These are phyloP conservation scores for Pipra filicauda DNA, from an alignment of 2,113 vertebrate genomes.

Conservation along the genomic window DNA sequence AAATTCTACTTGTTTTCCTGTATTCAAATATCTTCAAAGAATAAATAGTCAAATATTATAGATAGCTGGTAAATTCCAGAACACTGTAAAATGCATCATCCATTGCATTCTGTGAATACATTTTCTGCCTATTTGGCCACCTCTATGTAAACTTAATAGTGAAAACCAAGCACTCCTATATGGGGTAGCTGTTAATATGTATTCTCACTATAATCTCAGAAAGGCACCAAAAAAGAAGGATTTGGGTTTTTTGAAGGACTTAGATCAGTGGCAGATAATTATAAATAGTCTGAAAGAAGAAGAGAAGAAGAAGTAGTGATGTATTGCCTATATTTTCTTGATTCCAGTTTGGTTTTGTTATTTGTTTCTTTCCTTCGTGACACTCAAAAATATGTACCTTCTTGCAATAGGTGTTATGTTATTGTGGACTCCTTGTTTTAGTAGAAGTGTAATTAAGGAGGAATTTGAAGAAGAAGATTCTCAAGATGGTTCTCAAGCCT, in stretches of 20 bases:
- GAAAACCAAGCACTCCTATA: rapidly evolving
- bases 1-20: not conserved
- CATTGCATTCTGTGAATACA: not conserved
- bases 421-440: not conserved
- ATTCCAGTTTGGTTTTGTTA: not conserved
- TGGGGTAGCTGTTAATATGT: not conserved
- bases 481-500: not conserved
- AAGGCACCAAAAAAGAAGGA: not conserved
- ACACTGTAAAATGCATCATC: not conserved
- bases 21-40: not conserved
- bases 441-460: not conserved
- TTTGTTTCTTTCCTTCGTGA: not conserved
- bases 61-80: not conserved
- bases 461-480: not conserved
- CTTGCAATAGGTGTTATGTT: not conserved
- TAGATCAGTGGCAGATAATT: not conserved
- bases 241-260: not conserved
- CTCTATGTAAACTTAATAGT: not conserved
- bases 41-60: not conserved
- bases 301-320: not conserved
- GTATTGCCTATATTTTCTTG: not conserved
- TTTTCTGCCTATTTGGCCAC: not conserved
- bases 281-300: not conserved
- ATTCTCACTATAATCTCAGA: not conserved
- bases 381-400: not conserved